Percentiles rank a stretch among this genome's conserved stretches.
These are phyloP conservation scores for Agrenia bidenticulata DNA, from an alignment of 2,888 invertebrate species.

Conservation along the genomic window DNA sequence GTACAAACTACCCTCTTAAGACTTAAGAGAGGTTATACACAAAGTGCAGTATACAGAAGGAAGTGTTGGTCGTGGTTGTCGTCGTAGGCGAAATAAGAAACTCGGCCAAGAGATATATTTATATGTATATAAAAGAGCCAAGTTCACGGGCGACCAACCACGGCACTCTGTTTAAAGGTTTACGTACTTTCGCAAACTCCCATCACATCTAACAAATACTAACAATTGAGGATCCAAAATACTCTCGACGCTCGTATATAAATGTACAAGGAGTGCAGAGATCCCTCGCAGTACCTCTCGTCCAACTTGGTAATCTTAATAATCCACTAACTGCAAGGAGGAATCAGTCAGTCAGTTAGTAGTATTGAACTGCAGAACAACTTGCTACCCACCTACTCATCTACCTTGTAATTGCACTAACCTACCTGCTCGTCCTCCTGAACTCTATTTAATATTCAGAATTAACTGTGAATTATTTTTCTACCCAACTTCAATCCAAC, in stretches of 20 bases:
- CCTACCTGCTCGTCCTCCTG: conserved; percentile 15
- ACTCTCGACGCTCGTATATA: too few species aligned
- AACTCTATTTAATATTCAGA: conserved; percentile 22
- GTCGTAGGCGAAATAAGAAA: conserved; percentile 11
- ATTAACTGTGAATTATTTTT: conserved; percentile 21
- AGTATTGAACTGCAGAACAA: conserved; percentile 35
- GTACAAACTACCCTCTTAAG: too few species aligned
- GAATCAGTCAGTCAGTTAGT: conserved; percentile 36
- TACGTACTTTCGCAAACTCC: conserved; percentile 27
- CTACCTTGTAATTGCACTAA: conserved; percentile 14
- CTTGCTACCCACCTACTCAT: conserved; percentile 13
- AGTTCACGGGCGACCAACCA: conserved; percentile 43
- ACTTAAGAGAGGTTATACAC: too few species aligned
- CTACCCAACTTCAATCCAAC: not conserved
- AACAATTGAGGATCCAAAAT: too few species aligned
- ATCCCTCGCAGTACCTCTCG: too few species aligned
- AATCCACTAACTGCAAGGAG: conserved; percentile 13
- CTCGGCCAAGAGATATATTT: conserved; percentile 19
- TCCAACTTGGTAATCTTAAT: conserved; percentile 11
- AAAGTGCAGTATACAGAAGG: too few species aligned
- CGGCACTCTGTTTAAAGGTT: not conserved
- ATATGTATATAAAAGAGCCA: conserved; percentile 18
- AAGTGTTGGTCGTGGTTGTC: not conserved
- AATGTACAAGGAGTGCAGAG: too few species aligned
- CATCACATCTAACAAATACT: not conserved